A percentile compares a stretch with the other conserved stretches of the same genome.
These are phyloP conservation scores for Fulmarus glacialis DNA, from an alignment of 2,113 vertebrate species.

Conservation along the genomic window DNA sequence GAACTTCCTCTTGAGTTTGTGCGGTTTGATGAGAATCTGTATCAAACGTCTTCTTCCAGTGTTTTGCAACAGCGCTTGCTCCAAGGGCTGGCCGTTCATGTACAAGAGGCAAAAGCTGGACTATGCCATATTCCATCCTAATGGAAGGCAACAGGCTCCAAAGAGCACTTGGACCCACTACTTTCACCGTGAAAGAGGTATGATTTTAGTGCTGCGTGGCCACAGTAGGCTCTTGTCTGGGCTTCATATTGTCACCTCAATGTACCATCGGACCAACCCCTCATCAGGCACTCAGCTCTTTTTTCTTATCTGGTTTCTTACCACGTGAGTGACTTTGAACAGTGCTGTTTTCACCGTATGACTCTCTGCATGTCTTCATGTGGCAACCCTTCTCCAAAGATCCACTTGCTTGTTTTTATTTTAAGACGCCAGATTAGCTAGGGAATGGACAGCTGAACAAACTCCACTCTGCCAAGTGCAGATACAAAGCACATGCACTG, in stretches of 20 bases:
- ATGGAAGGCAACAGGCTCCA: background rate
- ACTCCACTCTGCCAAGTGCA: conserved; percentile 30
- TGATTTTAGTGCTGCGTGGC: background rate
- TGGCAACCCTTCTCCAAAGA: background rate
- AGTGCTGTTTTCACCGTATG: background rate
- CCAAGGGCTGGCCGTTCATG: background rate
- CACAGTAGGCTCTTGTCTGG: background rate
- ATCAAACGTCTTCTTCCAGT: background rate
- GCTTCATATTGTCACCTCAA: background rate
- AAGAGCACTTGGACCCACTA: background rate
- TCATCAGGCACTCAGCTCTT: background rate
- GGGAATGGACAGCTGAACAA: conserved; percentile 74
- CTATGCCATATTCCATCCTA: background rate
- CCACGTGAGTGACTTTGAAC: background rate
- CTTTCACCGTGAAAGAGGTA: background rate
- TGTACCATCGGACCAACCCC: background rate
- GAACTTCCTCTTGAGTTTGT: background rate
- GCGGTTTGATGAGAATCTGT: background rate
- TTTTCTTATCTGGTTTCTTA: background rate
- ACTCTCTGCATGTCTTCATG: background rate
- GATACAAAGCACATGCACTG: conserved; percentile 6
- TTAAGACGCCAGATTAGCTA: conserved; percentile 60
- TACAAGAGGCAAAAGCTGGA: background rate
- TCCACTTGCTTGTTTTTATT: conserved; percentile 69
- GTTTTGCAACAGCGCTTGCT: background rate